Evolutionary conservation across 2,888 invertebrate genomes (phyloP).

Genomic region (Patella depressa): DNA sequence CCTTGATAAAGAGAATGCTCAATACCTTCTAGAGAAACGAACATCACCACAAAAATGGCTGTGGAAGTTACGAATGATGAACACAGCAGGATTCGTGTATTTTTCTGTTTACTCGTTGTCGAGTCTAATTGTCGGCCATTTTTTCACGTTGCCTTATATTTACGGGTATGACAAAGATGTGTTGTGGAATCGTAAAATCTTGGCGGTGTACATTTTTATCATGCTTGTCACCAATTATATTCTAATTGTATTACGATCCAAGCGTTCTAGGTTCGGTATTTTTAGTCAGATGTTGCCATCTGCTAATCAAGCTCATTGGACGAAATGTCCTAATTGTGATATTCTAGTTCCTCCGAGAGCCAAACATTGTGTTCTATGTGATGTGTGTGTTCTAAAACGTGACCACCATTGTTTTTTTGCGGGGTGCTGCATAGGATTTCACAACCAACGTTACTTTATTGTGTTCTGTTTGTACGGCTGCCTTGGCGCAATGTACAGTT

Average conservation of each 20-base stretch:
- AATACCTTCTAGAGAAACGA: slow-evolving; percentile 12
- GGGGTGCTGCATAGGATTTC: slow-evolving; percentile 71
- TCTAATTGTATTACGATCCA: slow-evolving; percentile 40
- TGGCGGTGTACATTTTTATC: slow-evolving; percentile 45
- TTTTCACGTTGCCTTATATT: slow-evolving; percentile 45
- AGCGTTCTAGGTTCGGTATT: slow-evolving; percentile 33
- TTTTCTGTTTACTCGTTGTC: slow-evolving; percentile 40
- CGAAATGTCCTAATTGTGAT: slow-evolving; percentile 52
- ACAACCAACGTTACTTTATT: slow-evolving; percentile 72
- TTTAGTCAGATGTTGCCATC: not conserved
- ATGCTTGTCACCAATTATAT: slow-evolving; percentile 49
- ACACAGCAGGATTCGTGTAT: slow-evolving; percentile 44
- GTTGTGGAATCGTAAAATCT: slow-evolving; percentile 31
- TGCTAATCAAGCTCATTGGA: slow-evolving; percentile 37
- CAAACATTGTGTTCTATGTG: slow-evolving; percentile 71
- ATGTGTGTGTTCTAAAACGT: slow-evolving; percentile 69
- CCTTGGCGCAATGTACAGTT: slow-evolving; percentile 45
- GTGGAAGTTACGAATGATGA: slow-evolving; percentile 38
- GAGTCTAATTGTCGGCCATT: slow-evolving; percentile 38
- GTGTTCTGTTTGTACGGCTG: slow-evolving; percentile 65
- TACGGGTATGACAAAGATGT: slow-evolving; percentile 30
- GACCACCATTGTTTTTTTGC: slow-evolving; percentile 73
- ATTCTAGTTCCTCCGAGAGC: slow-evolving; percentile 58
- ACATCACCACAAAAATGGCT: slow-evolving; percentile 13
- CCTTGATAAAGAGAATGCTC: not conserved